phyloP scores from a whole-genome alignment of 2,888 invertebrate species.

The Agrotis exclamationis region DNA sequence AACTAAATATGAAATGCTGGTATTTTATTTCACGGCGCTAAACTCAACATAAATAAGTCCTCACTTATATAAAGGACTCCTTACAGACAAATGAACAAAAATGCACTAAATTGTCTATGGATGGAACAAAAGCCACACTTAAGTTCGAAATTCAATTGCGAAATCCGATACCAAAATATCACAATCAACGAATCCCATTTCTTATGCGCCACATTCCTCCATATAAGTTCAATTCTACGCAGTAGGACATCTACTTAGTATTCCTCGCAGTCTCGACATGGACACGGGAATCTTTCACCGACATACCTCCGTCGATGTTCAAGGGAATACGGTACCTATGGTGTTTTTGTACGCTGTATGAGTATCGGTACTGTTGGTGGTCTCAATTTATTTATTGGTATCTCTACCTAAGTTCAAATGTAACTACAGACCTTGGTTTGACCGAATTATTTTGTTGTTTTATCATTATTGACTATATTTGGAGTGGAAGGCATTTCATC shows the following conservation, averaged over 20 bases:
- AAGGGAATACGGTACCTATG: constrained; percentile 48
- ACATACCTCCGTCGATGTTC: constrained; percentile 45
- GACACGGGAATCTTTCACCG: constrained; percentile 59
- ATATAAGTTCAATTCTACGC: constrained; percentile 56
- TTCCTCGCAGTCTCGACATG: constrained; percentile 45
- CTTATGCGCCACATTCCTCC: constrained; percentile 40
- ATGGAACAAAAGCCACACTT: not conserved
- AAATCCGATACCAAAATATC: constrained; percentile 5
- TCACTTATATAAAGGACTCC: too few relatives aligned
- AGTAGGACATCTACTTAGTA: constrained; percentile 63
- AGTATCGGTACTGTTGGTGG: constrained; percentile 22
- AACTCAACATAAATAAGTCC: too few relatives aligned
- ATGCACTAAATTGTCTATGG: not conserved
- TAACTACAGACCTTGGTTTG: too few relatives aligned
- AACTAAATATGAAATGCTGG: too few relatives aligned
- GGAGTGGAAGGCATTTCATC: too few relatives aligned
- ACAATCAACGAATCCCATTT: not conserved
- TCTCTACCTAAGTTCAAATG: too few relatives aligned
- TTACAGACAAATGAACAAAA: too few relatives aligned
- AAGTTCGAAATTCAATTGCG: not conserved
- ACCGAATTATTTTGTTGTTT: too few relatives aligned
- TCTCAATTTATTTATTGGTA: constrained; percentile 31
- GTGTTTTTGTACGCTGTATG: constrained; percentile 34
- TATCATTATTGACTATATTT: not conserved
- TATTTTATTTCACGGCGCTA: not conserved